phyloP scores from a whole-genome alignment of 2,797 vertebrate genomes.

The Euphonia xanthogaster region DNA sequence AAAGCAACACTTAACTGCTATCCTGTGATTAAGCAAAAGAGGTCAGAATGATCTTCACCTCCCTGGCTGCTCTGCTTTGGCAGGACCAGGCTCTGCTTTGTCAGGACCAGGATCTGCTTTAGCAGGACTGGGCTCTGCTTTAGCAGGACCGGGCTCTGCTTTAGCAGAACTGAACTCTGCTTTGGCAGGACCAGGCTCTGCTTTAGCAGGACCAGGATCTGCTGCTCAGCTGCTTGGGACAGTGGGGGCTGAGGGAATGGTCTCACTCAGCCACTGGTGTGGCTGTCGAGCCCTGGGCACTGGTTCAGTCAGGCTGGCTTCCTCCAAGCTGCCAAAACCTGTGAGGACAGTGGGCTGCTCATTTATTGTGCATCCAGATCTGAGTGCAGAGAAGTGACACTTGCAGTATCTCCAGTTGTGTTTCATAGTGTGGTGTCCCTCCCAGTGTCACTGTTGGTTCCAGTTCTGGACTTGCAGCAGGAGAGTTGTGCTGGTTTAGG shows the following conservation, averaged over 20 bases:
- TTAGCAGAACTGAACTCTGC: background rate
- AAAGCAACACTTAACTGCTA: background rate
- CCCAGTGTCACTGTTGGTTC: background rate
- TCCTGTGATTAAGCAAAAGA: background rate
- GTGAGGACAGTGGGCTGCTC: background rate
- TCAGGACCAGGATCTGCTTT: fast-evolving
- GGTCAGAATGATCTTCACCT: background rate
- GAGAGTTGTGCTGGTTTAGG: background rate
- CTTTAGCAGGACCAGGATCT: too few relatives aligned
- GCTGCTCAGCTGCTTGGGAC: fast-evolving
- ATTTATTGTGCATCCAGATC: background rate
- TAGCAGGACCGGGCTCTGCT: too few relatives aligned
- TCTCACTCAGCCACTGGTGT: fast-evolving
- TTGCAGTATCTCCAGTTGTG: background rate
- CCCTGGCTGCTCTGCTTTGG: fast-evolving
- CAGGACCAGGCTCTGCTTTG: background rate
- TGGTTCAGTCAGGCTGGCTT: background rate
- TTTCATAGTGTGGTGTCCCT: fast-evolving
- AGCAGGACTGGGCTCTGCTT: too few relatives aligned
- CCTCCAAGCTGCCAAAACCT: background rate
- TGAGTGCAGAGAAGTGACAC: background rate
- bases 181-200: fast-evolving
- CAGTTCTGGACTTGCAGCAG: background rate
- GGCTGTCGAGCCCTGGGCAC: fast-evolving
- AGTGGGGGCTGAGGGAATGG: too few relatives aligned